Evolutionary conservation across 2,888 invertebrate species (phyloP), one percentile per base, ranked within the genome.

Genomic region (Catotricha subobsoleta): DNA sequence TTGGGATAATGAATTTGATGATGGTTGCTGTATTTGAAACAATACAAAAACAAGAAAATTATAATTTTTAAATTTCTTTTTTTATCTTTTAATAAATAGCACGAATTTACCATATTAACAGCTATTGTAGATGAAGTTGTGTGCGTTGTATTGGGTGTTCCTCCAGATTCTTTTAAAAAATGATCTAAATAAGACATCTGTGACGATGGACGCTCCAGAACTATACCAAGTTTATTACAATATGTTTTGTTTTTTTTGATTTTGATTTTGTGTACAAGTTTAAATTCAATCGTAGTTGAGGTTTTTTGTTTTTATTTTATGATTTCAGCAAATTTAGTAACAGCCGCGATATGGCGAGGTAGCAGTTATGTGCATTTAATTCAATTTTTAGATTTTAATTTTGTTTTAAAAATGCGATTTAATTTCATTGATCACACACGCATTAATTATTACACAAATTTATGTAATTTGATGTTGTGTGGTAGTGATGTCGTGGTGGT

Each of bases 161-260:
- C 59, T 9, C 64, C 60, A 39, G 72, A 69, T 59, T 88, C 88
- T 57, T 86, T 87, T 51, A 90, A 67, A 60, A 91, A 90, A 56
- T 87, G 86, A 57, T 88, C 88, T 57, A 86, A 64, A 62, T 87
- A 87, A 48, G 88, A 88, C 76, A 87, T 81, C 64, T 88, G 88
- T 25, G 90, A 90, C 28, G 86, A 77, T 39, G 88, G 84, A 49
- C 88, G 74, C 57, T 88, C 88, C 66, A 86, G 63, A 66, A 87
- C 87, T 88, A 70, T 48, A 67, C 18, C 25, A 40, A 13, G 13
- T 35, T 5, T 15, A 12, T 18, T 29, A 30, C 36, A 28, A 3
- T 12, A 7, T 4, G 12, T n/a, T 8, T 4, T 28, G 35, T 9
- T 35, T 36, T 34, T 39, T 16, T 38, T 38, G 39, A 19, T 25